phyloP scores from a whole-genome alignment of 1,140 invertebrate species.

The Zaprionus gabonicus region DNA sequence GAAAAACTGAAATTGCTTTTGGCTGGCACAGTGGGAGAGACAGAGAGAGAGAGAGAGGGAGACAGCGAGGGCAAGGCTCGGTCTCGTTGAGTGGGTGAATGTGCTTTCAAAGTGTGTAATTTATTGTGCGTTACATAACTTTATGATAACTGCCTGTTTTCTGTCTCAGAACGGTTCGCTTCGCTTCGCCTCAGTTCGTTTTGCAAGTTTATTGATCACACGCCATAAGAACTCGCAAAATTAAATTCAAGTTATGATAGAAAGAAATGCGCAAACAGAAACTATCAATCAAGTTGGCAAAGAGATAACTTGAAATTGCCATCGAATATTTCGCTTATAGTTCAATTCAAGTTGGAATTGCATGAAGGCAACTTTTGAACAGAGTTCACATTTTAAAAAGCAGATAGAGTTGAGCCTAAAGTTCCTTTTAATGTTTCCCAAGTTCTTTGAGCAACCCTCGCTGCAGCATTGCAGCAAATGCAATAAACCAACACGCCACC shows the following conservation, averaged over 20 bases:
- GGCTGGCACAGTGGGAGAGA: not conserved
- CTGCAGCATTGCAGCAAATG: constrained; percentile 24
- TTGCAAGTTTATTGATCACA: constrained; percentile 48
- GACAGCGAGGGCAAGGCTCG: not conserved
- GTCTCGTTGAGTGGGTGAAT: constrained; percentile 58
- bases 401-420: not conserved
- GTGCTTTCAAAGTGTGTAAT: constrained; percentile 77
- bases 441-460: constrained; percentile 26
- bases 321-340: not conserved
- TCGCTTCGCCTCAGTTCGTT: not conserved
- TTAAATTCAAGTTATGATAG: constrained; percentile 15
- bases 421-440: not conserved
- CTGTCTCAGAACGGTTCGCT: constrained; percentile 5
- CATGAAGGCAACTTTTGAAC: not conserved
- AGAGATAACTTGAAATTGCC: not conserved
- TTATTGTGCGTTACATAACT: constrained; percentile 81
- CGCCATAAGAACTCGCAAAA: not conserved
- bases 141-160: constrained; percentile 61
- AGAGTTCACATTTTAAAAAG: not conserved
- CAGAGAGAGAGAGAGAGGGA: not conserved
- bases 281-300: not conserved
- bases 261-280: not conserved
- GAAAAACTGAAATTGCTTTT: constrained; percentile 80
- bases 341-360: not conserved
- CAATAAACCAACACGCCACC: constrained; percentile 51